phyloP scores from a whole-genome alignment of 2,113 vertebrate genomes.

The Mormoops blainvillei region DNA sequence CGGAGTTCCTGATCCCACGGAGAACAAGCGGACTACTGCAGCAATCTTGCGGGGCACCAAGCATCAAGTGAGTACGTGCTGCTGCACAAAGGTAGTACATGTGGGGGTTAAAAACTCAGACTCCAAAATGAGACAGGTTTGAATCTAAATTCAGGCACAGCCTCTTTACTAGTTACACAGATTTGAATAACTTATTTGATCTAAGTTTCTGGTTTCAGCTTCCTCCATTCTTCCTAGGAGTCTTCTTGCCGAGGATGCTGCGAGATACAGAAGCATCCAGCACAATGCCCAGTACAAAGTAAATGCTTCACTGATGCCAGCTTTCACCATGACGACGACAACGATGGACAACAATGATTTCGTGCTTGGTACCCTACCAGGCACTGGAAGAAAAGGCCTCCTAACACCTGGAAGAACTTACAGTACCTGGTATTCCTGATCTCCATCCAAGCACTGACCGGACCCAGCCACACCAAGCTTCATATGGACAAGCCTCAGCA shows the following conservation, averaged over 20 bases:
- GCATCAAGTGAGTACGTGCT: neutral
- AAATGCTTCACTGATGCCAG: neutral
- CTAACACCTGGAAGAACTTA: neutral
- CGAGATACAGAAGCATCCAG: neutral
- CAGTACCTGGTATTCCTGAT: neutral
- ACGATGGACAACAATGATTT: neutral
- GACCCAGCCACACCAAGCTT: neutral
- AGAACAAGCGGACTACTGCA: neutral
- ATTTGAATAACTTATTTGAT: neutral
- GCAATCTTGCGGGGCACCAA: neutral
- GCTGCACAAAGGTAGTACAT: neutral
- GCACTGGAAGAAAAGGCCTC: neutral
- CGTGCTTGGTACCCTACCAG: neutral
- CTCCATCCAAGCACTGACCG: neutral
- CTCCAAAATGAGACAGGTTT: neutral
- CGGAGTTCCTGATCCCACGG: neutral
- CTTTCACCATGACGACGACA: neutral
- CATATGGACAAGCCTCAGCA: neutral
- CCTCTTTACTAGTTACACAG: neutral
- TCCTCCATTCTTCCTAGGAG: neutral
- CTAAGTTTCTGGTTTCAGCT: neutral
- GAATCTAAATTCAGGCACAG: neutral
- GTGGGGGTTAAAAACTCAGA: neutral
- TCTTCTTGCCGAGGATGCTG: neutral
- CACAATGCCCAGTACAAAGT: neutral